Base-by-base conservation (phyloP, 2,888 invertebrate species). In the Drosophila ezoana region DNA sequence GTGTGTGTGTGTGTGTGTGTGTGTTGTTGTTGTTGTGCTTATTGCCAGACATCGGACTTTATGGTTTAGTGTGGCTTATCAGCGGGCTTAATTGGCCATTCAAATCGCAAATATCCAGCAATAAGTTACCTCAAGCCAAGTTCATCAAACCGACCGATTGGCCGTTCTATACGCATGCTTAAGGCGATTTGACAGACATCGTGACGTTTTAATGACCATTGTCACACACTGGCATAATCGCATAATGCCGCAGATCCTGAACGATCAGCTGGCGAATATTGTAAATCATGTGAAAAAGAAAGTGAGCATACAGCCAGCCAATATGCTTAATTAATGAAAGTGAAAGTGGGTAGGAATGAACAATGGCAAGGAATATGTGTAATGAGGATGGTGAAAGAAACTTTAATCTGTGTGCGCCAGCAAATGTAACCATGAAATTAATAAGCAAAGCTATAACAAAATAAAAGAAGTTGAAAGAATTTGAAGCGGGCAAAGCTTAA, bases 11-110 rank as follows among this genome's bases (percentile, higher is more conserved):
- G 13, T 35, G 35, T 33, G 33, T 33, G 10, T 33, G 33, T 33
- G 33, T 10, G 20, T 20, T 4, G n/a, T n/a, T n/a, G n/a, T n/a
- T n/a, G n/a, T n/a, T 20, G 20, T 28, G 28, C 28, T 8, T 28
- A 28, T 40, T 40, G 16, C 40, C 14, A 16, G 16, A 16, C 40
- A 14, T 14, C 40, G 20, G 63, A 53, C 58, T 53, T 78, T 63
- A 59, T 59, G 51, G 60, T 28, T 66, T 79, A 61, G 32, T 41
- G 59, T 43, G 65, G 54, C 51, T 75, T 61, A 76, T 74, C 63
- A 62, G 35, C 58, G 35, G 16, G 18, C 59, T 62, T 73, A 68
- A 77, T 70, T 68, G 68, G 38, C 41, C 53, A 49, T 65, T 65
- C 45, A 72, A 54, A 49, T 59, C 45, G 43, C 41, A 43, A 28